Conservation (phyloP, 2,888 invertebrate genomes). For the Lypha dubia region DNA sequence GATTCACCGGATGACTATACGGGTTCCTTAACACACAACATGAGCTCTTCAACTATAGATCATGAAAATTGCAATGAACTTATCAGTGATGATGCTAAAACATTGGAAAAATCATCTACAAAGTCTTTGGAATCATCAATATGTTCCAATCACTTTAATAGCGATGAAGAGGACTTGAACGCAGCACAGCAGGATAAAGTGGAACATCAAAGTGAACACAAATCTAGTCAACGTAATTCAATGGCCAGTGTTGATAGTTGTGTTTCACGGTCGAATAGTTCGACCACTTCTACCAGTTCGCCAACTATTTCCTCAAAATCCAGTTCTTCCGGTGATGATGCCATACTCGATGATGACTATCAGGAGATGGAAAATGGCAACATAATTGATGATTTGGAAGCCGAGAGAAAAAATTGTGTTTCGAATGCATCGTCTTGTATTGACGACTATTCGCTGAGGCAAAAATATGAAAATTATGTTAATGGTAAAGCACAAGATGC, state of each 20-base stretch:
- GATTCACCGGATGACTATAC: conserved; percentile 36
- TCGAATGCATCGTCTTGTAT: conserved; percentile 81
- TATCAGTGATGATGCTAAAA: conserved; percentile 43
- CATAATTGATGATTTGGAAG: conserved; percentile 75
- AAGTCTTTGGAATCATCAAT: conserved; percentile 67
- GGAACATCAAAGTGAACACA: conserved; percentile 53
- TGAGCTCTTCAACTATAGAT: conserved; percentile 72
- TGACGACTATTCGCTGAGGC: conserved; percentile 82
- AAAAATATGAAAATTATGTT: conserved; percentile 82
- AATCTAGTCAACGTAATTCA: conserved; percentile 80
- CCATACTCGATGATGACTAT: conserved; percentile 78
- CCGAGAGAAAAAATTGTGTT: conserved; percentile 74
- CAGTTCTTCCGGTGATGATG: conserved; percentile 76
- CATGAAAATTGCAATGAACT: conserved; percentile 70
- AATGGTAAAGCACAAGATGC: conserved; percentile 75
- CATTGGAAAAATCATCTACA: conserved; percentile 25
- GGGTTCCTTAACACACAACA: conserved; percentile 52
- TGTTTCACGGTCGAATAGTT: conserved; percentile 78
- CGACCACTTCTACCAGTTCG: conserved; percentile 72
- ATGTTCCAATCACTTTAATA: conserved; percentile 65
- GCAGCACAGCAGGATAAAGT: conserved; percentile 48
- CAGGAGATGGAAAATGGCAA: conserved; percentile 82
- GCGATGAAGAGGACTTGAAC: conserved; percentile 67
- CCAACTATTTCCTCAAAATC: conserved; percentile 72
- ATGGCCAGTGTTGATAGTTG: conserved; percentile 82